Conservation (phyloP, 2,113 vertebrate species). For the Ammodytes marinus region DNA sequence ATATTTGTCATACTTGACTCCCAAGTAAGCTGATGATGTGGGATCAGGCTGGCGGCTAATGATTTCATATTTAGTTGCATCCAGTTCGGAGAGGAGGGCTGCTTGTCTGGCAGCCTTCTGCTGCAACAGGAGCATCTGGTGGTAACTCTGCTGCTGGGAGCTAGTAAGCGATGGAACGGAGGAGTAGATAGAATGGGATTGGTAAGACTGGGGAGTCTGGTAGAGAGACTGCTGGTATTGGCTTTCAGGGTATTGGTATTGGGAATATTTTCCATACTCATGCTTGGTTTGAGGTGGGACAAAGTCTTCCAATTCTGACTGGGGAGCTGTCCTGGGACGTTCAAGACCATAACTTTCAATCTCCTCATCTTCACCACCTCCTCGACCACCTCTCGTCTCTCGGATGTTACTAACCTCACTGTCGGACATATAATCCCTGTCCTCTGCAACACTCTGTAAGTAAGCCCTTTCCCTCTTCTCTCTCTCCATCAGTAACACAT, state of each 20-base stretch:
- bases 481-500: constrained; percentile 94
- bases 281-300: constrained; percentile 94
- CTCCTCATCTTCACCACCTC: constrained; percentile 78
- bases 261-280: constrained; percentile 93
- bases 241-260: constrained; percentile 92
- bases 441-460: constrained; percentile 97
- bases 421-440: constrained; percentile 99
- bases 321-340: constrained; percentile 94
- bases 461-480: constrained; percentile 98
- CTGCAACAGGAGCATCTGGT: constrained; percentile 94
- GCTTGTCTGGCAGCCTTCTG: constrained; percentile 93
- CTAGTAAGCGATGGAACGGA: constrained; percentile 92
- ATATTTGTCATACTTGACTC: constrained; percentile 96
- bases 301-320: constrained; percentile 94
- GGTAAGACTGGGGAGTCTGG: constrained; percentile 92
- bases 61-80: constrained; percentile 96
- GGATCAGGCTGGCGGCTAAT: constrained; percentile 93
- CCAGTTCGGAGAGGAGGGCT: constrained; percentile 90
- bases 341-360: constrained; percentile 89
- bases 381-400: constrained; percentile 88
- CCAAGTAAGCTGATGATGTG: constrained; percentile 90
- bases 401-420: constrained; percentile 96
- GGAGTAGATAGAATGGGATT: constrained; percentile 93
- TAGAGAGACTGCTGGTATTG: constrained; percentile 94
- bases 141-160: constrained; percentile 93